Base-by-base conservation (phyloP, 1,140 invertebrate species). In the Rhynchophorus ferrugineus region DNA sequence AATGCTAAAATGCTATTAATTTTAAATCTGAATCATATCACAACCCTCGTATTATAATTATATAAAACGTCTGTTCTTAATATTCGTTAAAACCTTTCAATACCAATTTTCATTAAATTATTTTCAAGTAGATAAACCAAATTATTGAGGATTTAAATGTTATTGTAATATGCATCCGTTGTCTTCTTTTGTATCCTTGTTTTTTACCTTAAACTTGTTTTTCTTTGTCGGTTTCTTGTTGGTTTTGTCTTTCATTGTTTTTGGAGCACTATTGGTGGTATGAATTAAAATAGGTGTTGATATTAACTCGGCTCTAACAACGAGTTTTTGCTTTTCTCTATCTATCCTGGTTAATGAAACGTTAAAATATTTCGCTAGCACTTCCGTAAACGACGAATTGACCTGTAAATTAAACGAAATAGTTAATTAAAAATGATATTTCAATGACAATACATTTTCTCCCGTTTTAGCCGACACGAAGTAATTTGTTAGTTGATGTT, bases 381-480 rank as follows among this genome's bases (percentile, higher is more conserved):
- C 17, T 17, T 66, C 60, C 36, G 60, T 49, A 29, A 67, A 58
- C 22, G 53, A 56, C n/a, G 52, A 37, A 54, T 59, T 56, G 8
- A 62, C 49, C 59, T 62, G 24, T 24, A 53, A 38, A 45, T 1
- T 19, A 36, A 13, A 36, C 14, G 3, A 35, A 41, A 22, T 11
- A 37, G 6, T 11, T 11, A 3, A 36, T 19, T 19, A 24, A 44
- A 29, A 14, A 29, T 38, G 6, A 46, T 8, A 41, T n/a, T 49
- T 36, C 17, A 21, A 21, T 47, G 14, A 5, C 73, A n/a, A 76
- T 73, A 92, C 89, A 70, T 83, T 84, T 77, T 95, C 91, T 8
- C 90, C 90, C 20, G 90, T 92, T 70, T 89, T 84, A 8, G 90
- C 89, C 6, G 90, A 93, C 37, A 91, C 82, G 60, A 84, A 82